phyloP scores from a whole-genome alignment of 2,888 invertebrate genomes.

The Gymnocheta viridis region DNA sequence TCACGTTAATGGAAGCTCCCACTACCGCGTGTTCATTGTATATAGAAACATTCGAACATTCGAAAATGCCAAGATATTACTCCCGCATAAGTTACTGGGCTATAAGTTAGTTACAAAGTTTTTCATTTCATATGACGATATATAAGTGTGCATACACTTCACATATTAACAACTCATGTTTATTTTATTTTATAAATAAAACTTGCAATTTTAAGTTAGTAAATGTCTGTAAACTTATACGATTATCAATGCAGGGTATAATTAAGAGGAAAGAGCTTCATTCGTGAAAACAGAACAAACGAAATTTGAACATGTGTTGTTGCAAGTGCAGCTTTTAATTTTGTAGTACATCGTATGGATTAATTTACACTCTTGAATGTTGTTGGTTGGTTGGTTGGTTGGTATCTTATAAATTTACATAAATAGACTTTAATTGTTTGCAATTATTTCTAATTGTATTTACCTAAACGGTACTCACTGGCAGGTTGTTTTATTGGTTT shows the following conservation, averaged over 20 bases:
- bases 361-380: constrained; percentile 27
- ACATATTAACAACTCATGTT: background rate
- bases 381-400: too few relatives aligned
- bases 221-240: constrained; percentile 22
- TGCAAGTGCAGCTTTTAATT: background rate
- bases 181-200: background rate
- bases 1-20: too few relatives aligned
- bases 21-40: too few relatives aligned
- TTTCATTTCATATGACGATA: background rate
- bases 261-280: constrained; percentile 4
- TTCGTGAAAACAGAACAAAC: background rate
- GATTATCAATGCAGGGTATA: constrained; percentile 28
- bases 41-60: too few relatives aligned
- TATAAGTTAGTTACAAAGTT: too few relatives aligned
- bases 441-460: constrained; percentile 74
- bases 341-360: background rate
- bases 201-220: background rate
- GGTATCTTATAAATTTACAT: constrained; percentile 78
- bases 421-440: constrained; percentile 77
- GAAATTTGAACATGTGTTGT: background rate
- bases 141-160: constrained; percentile 11
- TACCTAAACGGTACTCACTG: constrained; percentile 33
- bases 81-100: too few relatives aligned
- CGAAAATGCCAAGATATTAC: too few relatives aligned
- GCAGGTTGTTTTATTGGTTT: constrained; percentile 31